Evolutionary conservation across 2,113 vertebrate species (phyloP).

Genomic region (Pandion haliaetus): DNA sequence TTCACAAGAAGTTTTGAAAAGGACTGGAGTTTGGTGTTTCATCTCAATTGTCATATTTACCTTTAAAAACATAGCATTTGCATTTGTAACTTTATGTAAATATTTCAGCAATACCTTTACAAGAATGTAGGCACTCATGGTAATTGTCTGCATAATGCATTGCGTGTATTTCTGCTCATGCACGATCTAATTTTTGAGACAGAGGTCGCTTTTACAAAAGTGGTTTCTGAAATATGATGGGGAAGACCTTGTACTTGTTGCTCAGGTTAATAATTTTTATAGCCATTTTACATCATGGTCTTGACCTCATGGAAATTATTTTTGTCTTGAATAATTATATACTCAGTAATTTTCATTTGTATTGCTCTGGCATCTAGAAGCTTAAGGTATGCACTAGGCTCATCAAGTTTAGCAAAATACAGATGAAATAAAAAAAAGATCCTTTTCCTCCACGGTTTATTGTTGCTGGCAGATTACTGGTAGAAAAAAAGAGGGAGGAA

Average conservation of each 20-base stretch:
- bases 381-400: not conserved
- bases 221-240: not conserved
- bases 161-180: not conserved
- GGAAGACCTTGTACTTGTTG: not conserved
- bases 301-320: not conserved
- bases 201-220: not conserved
- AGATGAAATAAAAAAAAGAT: not conserved
- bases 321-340: not conserved
- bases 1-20: not conserved
- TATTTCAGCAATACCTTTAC: not conserved
- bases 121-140: not conserved
- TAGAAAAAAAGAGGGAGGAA: not conserved
- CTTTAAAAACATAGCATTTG: not conserved
- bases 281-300: not conserved
- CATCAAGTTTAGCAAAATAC: not conserved
- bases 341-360: not conserved
- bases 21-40: not conserved
- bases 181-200: not conserved
- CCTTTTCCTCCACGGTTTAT: not conserved
- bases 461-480: not conserved
- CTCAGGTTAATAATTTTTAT: not conserved
- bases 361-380: not conserved
- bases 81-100: not conserved
- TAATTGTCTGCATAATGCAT: not conserved
- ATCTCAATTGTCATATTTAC: not conserved